phyloP scores from a whole-genome alignment of 2,113 vertebrate genomes.

The Hiodon alosoides region DNA sequence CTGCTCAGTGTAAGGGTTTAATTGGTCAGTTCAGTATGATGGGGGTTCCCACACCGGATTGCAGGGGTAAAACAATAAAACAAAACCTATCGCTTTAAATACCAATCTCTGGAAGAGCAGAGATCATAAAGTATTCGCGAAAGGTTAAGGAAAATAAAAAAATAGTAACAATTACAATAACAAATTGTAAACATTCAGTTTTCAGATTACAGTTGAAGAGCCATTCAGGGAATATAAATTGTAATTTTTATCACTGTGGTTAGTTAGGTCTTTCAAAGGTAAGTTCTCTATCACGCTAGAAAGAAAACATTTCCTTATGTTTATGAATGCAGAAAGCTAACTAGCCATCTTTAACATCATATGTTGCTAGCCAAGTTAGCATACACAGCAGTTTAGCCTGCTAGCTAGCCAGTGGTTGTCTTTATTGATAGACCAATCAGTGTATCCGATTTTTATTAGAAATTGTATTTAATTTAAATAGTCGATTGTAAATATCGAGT shows the following conservation, averaged over 20 bases:
- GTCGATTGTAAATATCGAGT: no score
- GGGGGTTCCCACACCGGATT: conserved; percentile 54
- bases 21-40: conserved; percentile 51
- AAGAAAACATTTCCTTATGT: background rate
- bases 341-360: background rate
- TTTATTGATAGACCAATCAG: background rate
- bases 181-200: conserved; percentile 11
- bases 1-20: conserved; percentile 36
- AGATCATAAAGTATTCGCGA: conserved; percentile 46
- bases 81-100: conserved; percentile 59
- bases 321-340: background rate
- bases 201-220: conserved; percentile 25
- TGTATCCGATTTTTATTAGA: background rate
- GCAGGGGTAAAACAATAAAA: conserved; percentile 67
- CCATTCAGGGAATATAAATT: conserved; percentile 20
- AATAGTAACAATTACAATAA: conserved; percentile 23
- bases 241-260: conserved; percentile 50
- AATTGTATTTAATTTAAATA: no score
- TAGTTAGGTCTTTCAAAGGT: conserved; percentile 62
- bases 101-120: conserved; percentile 55
- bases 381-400: conserved; percentile 46
- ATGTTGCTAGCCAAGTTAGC: conserved; percentile 20
- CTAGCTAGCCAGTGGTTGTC: conserved; percentile 20
- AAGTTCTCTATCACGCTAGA: conserved; percentile 35
- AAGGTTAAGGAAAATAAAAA: conserved; percentile 36